Percentiles rank a stretch among this genome's conserved stretches.
These are phyloP conservation scores for Cichladusa arquata DNA, from an alignment of 2,113 vertebrate species.

Conservation along the genomic window DNA sequence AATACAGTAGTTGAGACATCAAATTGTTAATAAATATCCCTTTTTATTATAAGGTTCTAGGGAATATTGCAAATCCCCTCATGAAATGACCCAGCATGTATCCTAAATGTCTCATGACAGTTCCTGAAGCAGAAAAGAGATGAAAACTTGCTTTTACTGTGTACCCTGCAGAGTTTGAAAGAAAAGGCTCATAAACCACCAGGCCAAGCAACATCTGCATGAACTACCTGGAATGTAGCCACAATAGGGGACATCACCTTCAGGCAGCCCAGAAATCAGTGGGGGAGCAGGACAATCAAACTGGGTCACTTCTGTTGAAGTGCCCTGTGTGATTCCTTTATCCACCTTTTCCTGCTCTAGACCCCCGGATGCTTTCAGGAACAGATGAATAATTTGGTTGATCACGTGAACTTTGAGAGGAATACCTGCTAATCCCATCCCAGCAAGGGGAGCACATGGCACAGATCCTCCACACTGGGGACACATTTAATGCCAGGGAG, in stretches of 20 bases:
- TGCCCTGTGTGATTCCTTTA: accelerated
- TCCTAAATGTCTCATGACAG: not conserved
- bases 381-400: not conserved
- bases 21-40: not conserved
- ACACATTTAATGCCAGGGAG: accelerated
- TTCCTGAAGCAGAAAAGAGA: not conserved
- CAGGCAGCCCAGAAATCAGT: not conserved
- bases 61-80: not conserved
- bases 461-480: not conserved
- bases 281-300: not conserved
- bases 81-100: not conserved
- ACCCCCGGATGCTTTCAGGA: accelerated
- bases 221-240: not conserved
- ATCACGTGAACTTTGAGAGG: accelerated
- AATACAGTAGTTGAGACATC: not conserved
- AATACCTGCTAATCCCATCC: not conserved
- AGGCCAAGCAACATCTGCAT: not conserved
- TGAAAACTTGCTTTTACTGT: not conserved
- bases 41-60: not conserved
- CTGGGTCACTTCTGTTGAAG: not conserved
- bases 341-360: not conserved
- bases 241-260: not conserved
- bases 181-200: not conserved
- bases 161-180: not conserved
- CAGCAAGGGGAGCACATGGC: accelerated